Evolutionary conservation across 2,888 invertebrate species (phyloP).

Genomic region (Scaeva pyrastri): DNA sequence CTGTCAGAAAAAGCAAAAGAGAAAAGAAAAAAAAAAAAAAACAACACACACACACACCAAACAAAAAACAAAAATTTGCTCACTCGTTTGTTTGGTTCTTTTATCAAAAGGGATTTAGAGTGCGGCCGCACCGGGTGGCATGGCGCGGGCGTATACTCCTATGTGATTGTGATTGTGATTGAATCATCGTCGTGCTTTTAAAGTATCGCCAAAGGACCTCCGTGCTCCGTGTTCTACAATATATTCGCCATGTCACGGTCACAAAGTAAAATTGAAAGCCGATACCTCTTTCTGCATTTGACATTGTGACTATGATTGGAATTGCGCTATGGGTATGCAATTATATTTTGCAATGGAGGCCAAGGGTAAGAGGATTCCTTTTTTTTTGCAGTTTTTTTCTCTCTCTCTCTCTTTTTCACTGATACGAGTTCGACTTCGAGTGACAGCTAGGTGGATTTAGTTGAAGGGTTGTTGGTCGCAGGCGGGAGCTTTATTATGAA

Average conservation of each 20-base stretch:
- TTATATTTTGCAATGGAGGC: conserved; percentile 7
- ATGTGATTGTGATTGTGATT: conserved; percentile 64
- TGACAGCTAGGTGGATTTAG: background rate
- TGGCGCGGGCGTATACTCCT: too few species aligned
- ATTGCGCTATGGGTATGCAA: conserved; percentile 33
- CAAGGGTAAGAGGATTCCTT: conserved; percentile 16
- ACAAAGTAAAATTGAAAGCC: conserved; percentile 54
- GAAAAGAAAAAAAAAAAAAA: conserved; percentile 5
- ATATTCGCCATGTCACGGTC: conserved; percentile 44
- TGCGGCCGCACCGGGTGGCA: too few species aligned
- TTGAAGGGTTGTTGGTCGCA: background rate
- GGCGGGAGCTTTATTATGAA: background rate
- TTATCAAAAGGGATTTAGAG: conserved; percentile 48
- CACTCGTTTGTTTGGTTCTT: conserved; percentile 36
- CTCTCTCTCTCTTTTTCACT: too few species aligned
- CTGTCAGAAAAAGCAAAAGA: conserved; percentile 11
- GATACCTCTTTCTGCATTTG: conserved; percentile 47
- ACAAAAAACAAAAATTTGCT: conserved; percentile 28
- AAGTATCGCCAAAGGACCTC: conserved; percentile 48
- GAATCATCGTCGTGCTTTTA: conserved; percentile 63
- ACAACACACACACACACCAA: background rate
- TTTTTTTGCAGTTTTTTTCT: background rate
- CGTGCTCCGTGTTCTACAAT: background rate
- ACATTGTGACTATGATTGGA: conserved; percentile 55
- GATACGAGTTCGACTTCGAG: background rate